phyloP scores from a whole-genome alignment of 1,140 invertebrate genomes.

The Neodiprion fabricii region DNA sequence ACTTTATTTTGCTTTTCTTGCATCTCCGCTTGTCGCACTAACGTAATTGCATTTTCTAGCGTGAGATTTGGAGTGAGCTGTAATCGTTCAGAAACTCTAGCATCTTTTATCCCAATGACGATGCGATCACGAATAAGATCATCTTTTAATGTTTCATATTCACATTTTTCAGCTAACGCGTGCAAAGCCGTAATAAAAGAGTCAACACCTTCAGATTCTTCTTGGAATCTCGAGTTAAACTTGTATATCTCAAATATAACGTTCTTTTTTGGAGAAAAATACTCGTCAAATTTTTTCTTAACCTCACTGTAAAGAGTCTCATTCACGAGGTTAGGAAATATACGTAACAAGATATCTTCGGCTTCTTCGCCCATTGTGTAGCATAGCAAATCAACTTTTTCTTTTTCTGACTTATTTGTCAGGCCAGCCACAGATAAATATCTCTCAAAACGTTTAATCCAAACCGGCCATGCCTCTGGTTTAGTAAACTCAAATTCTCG shows the following conservation, averaged over 20 bases:
- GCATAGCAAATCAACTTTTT: slow-evolving; percentile 38
- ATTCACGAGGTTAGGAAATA: background rate
- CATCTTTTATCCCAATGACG: slow-evolving; percentile 42
- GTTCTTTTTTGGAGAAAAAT: slow-evolving; percentile 51
- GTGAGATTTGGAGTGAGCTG: slow-evolving; percentile 31
- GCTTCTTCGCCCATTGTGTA: slow-evolving; percentile 41
- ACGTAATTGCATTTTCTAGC: slow-evolving; percentile 22
- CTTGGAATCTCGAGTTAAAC: slow-evolving; percentile 47
- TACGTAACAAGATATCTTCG: slow-evolving; percentile 36
- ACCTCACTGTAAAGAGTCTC: slow-evolving; percentile 28
- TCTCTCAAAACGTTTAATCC: slow-evolving; percentile 39
- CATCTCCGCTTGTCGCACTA: slow-evolving; percentile 28
- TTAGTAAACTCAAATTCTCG: slow-evolving; percentile 26
- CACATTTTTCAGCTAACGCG: slow-evolving; percentile 43
- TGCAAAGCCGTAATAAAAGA: slow-evolving; percentile 46
- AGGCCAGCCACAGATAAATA: slow-evolving; percentile 34
- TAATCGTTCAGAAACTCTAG: slow-evolving; percentile 34
- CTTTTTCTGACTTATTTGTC: slow-evolving; percentile 27
- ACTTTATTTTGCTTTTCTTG: slow-evolving; percentile 26
- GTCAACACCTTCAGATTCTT: slow-evolving; percentile 41
- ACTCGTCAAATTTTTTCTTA: slow-evolving; percentile 35
- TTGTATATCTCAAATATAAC: slow-evolving; percentile 46
- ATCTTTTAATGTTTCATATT: slow-evolving; percentile 43
- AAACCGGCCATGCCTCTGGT: slow-evolving; percentile 34
- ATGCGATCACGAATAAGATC: slow-evolving; percentile 47